A percentile compares a stretch with the other conserved stretches of the same genome.
Evolutionary conservation across 2,797 vertebrate genomes (phyloP).

Genomic region (Pangasius larnaudii): DNA sequence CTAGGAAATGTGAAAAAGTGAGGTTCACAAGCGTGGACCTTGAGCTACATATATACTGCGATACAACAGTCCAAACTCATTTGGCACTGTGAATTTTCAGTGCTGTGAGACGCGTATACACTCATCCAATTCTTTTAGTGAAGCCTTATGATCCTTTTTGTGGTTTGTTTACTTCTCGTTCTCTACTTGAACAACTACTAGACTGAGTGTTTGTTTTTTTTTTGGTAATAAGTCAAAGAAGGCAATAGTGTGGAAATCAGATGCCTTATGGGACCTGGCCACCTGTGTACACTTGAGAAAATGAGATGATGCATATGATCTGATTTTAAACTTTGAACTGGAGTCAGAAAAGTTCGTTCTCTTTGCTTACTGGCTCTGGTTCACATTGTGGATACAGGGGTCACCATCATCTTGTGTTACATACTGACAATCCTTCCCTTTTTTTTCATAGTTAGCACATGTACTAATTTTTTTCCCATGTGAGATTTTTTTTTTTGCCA

Average conservation of each 20-base stretch:
- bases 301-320: not conserved
- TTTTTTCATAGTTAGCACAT: constrained; percentile 12
- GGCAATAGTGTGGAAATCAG: constrained; percentile 4
- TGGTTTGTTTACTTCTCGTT: constrained; percentile 48
- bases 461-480: not conserved
- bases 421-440: not conserved
- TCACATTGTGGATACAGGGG: constrained; percentile 19
- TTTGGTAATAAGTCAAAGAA: not conserved
- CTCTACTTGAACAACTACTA: constrained; percentile 41
- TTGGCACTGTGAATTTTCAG: constrained; percentile 27
- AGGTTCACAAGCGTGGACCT: constrained; percentile 45
- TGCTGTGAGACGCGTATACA: constrained; percentile 7
- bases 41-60: constrained; percentile 20
- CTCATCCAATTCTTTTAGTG: constrained; percentile 24
- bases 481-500: not conserved
- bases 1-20: constrained; percentile 44
- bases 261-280: constrained; percentile 13
- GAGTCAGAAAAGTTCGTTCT: constrained; percentile 5
- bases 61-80: constrained; percentile 44
- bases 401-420: not conserved
- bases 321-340: not conserved
- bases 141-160: constrained; percentile 10
- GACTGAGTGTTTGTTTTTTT: not conserved
- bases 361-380: constrained; percentile 3
- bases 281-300: constrained; percentile 2